Evolutionary conservation across 2,888 invertebrate genomes (phyloP), one percentile per base, ranked within the genome.

Genomic region (Erebia aethiops): DNA sequence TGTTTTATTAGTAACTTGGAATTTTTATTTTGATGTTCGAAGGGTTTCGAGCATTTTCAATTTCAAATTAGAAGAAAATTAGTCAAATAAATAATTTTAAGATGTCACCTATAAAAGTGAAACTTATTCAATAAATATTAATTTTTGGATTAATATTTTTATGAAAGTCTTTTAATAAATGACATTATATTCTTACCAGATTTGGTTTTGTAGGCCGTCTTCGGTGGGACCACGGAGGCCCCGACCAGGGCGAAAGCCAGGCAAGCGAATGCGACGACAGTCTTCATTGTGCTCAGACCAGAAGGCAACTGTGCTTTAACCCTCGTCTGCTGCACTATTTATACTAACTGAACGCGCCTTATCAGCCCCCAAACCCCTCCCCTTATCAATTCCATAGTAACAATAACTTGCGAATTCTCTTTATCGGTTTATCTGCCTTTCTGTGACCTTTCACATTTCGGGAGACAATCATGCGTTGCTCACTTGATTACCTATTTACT

Each of bases 261-360:
- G 77, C 86, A 86, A 66, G 90, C 87, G 69, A 94, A 80, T 72
- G 91, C 81, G 75, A 93, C 74, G 85, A 92, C 88, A 87, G 92
- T 90, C 90, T 90, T 94, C 94, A 92, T 93, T 78, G 80, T 90
- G 77, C 77, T 78, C 81, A 79, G 81, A 76, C 76, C 77, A 79
- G 81, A 81, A 83, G 83, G 75, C 81, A 87, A 91, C 90, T 91
- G 90, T 91, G 71, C 81, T 74, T 69, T 49, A 51, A 68, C 70
- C 67, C 64, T 61, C 46, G 58, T 13, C 54, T 14, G 16, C 10
- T 41, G 49, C 67, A 74, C 62, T 67, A 77, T 81, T 78, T 81
- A 80, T 81, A 81, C 76, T 73, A 71, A 71, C 57, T 66, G 67
- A 56, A 67, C 60, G 56, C 67, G 74, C 69, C 71, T 78, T 79